Base-by-base conservation (phyloP, 2,888 invertebrate genomes). In the Orthosia gracilis region DNA sequence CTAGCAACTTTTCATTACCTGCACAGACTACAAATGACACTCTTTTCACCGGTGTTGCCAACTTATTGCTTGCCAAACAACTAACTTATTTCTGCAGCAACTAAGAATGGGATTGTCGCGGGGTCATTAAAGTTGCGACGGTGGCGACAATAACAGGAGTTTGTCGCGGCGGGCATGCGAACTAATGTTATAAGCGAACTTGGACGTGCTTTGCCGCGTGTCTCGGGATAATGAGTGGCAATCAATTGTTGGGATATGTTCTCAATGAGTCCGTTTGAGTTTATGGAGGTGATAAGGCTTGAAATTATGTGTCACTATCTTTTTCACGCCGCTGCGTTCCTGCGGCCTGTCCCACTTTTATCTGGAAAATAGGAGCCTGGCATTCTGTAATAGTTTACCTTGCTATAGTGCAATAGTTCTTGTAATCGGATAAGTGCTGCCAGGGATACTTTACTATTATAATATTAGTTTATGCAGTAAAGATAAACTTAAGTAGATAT, bases 11-110 rank as follows among this genome's bases (percentile, higher is more conserved):
- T 73, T 66, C 73, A 63, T 31, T 80, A 75, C 70, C 81, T 80
- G 84, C 67, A 52, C 81, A 23, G 84, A 84, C 69, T 82, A 69
- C 68, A 63, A 80, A 80, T 71, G 71, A 65, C 47, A 67, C 23
- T 67, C 70, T 74, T 73, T 79, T 63, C 52, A 50, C 40, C 54
- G 52, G 62, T 69, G 63, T 31, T 62, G 54, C 82, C 71, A 72
- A 81, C 66, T 84, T 84, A 83, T 85, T 78, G 82, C 58, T 76
- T 68, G 62, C 64, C 69, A 77, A 73, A 81, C 85, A 81, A 76
- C 76, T 73, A 81, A 84, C 71, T 83, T 84, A 74, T 78, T 74
- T 75, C 70, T 64, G 21, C 40, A 52, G 58, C 40, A 21, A 78
- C 76, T 77, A 70, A 73, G 77, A 75, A 74, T 77, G 58, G 77